Evolutionary conservation across 1,140 invertebrate species (phyloP), one percentile per base, ranked within the genome.

Genomic region (Argopecten irradians): DNA sequence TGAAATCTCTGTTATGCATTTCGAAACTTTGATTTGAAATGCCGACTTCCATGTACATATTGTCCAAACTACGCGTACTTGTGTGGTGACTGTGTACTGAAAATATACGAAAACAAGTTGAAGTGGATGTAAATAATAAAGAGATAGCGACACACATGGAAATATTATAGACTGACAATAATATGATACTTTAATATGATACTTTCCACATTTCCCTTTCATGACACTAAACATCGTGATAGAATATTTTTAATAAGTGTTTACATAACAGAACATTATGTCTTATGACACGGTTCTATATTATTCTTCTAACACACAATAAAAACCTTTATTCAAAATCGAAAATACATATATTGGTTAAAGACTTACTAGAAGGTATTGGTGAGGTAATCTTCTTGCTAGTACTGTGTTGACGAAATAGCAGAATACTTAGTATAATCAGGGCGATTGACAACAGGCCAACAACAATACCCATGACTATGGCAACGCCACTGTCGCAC

Each of bases 401-500:
- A 11, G 39, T 55, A 32, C 35, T 85, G 19, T 87, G 43, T 46
- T 87, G 84, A 41, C 84, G 83, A 33, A 86, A 90, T n/a, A 90
- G 84, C 28, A 88, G 28, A 14, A 90, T 28, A 5, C 33, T 83
- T 11, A 90, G 33, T 32, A 90, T 19, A 11, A 90, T 46, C n/a
- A 90, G 43, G 19, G 86, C 22, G 7, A 90, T 22, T 13, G 87
- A 83, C 34, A 90, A 41, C 8, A 90, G n/a, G 13, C 86, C 86
- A 83, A 46, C 41, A 2, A 88, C 35, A 11, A 85, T 36, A 8
- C 84, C 89, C 14, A 90, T 36, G 16, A 83, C 86, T 28, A 86
- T 83, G 7, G 19, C 86, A 28, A 35, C 41, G 0, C 14, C 32
- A 34, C 84, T 22, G 28, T 13, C 7, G 28, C 28, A 32, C 9